Conservation (phyloP, 2,797 vertebrate species). For the Sebastes melanostomus region DNA sequence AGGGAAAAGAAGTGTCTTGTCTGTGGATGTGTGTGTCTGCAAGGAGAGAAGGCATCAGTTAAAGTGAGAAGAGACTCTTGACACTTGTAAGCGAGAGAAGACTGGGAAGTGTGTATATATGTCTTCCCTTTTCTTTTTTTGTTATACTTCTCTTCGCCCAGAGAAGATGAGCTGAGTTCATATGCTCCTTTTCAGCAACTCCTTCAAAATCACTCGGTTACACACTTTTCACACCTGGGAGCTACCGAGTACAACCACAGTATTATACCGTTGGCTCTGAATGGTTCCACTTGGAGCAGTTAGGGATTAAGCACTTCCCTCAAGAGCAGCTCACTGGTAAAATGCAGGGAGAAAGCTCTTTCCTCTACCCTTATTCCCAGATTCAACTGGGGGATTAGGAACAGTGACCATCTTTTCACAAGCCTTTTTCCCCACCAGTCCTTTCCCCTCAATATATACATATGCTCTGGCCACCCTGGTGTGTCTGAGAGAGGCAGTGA, state of each 20-base stretch:
- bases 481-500: background rate
- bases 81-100: constrained; percentile 29
- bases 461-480: background rate
- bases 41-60: constrained; percentile 11
- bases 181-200: constrained; percentile 34
- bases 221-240: constrained; percentile 66
- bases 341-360: constrained; percentile 15
- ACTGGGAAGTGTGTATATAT: constrained; percentile 7
- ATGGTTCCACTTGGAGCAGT: constrained; percentile 55
- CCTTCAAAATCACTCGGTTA: constrained; percentile 50
- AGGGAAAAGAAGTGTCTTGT: background rate
- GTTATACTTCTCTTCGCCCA: background rate
- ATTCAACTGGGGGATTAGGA: constrained; percentile 24
- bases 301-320: constrained; percentile 55
- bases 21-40: background rate
- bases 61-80: constrained; percentile 41
- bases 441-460: rapidly evolving
- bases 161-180: constrained; percentile 49
- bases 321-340: constrained; percentile 39
- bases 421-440: background rate
- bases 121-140: background rate
- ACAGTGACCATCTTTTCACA: constrained; percentile 11
- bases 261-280: constrained; percentile 52
- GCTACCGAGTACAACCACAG: constrained; percentile 39
- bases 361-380: constrained; percentile 13